phyloP scores from a whole-genome alignment of 2,888 invertebrate species.

The Dysmachus trigonus region DNA sequence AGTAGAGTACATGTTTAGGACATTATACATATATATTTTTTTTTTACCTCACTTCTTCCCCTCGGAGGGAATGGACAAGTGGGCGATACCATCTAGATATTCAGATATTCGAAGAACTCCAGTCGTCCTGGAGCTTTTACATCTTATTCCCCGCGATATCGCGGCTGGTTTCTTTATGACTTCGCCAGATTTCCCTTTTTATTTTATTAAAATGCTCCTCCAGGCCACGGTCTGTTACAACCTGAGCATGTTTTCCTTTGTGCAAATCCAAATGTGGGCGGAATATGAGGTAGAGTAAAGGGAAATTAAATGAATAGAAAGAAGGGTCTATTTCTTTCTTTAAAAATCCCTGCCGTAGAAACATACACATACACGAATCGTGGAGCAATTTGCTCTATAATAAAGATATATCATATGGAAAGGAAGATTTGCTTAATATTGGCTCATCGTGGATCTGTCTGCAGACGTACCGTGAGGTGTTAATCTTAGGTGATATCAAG shows the following conservation, averaged over 20 bases:
- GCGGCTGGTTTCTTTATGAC: neutral
- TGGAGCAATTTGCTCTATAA: neutral
- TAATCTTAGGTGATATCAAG: neutral
- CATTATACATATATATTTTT: neutral
- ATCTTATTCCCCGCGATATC: neutral
- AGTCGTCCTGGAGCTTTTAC: neutral
- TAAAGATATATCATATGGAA: neutral
- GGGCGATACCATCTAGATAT: neutral
- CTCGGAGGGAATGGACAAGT: neutral
- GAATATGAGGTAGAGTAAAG: neutral
- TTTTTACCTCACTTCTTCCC: neutral
- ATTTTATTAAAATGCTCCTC: neutral
- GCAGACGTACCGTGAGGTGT: neutral
- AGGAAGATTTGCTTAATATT: neutral
- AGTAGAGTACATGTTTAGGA: neutral
- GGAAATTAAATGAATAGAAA: neutral
- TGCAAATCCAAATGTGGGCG: neutral
- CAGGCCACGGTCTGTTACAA: neutral
- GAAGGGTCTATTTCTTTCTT: neutral
- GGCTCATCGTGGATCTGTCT: neutral
- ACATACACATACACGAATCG: neutral
- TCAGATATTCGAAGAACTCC: neutral
- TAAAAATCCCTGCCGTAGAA: neutral
- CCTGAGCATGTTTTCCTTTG: neutral
- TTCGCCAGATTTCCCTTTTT: neutral